A percentile compares a stretch with the other conserved stretches of the same genome.
These are phyloP conservation scores for Dromas ardeola DNA, from an alignment of 2,113 vertebrate genomes.

Conservation along the genomic window DNA sequence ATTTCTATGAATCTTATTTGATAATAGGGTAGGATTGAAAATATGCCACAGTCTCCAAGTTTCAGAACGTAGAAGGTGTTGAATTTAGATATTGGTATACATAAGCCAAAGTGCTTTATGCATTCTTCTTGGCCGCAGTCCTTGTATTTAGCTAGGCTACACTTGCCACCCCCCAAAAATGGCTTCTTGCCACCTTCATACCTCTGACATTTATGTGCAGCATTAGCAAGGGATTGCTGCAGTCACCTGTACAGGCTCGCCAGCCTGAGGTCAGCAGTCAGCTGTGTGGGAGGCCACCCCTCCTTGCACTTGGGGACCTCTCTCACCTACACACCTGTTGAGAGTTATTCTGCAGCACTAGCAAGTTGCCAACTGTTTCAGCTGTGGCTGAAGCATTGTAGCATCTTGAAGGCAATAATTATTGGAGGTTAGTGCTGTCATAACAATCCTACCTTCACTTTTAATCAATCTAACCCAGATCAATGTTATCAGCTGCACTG, in stretches of 20 bases:
- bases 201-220: neutral
- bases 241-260: neutral
- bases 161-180: neutral
- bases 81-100: neutral
- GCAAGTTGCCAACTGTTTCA: neutral
- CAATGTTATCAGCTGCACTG: neutral
- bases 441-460: neutral
- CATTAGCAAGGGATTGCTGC: neutral
- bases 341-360: neutral
- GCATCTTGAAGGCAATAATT: neutral
- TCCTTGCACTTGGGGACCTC: accelerated
- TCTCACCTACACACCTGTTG: neutral
- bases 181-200: neutral
- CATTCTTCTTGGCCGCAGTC: accelerated
- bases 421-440: neutral
- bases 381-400: neutral
- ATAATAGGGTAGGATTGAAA: neutral
- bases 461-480: neutral
- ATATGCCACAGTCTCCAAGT: neutral
- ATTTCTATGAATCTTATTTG: neutral
- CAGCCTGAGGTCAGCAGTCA: neutral
- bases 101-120: neutral
- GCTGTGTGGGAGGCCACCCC: neutral
- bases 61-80: neutral
- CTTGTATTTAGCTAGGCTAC: neutral